Conservation (phyloP, 2,113 vertebrate species). For the Hydropotes inermis region DNA sequence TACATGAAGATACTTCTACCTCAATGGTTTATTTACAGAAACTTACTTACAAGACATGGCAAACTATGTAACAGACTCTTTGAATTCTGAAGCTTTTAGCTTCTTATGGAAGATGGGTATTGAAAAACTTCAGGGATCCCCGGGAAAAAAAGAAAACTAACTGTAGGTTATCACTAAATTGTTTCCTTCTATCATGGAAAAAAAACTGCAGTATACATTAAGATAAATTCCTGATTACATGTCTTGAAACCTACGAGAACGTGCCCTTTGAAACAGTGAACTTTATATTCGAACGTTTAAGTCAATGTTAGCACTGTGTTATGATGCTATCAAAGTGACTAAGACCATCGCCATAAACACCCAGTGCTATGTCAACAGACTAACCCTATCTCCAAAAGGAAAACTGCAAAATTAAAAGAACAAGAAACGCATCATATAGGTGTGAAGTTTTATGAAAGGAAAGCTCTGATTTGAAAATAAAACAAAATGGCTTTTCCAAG, state of each 20-base stretch:
- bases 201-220: background rate
- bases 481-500: constrained; percentile 44
- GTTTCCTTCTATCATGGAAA: background rate
- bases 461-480: background rate
- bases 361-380: constrained; percentile 30
- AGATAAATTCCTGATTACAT: background rate
- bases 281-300: constrained; percentile 48
- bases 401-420: background rate
- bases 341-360: constrained; percentile 19
- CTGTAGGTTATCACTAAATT: background rate
- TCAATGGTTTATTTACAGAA: background rate
- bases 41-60: background rate
- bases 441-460: constrained; percentile 45
- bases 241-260: background rate
- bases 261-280: constrained; percentile 50
- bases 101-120: background rate
- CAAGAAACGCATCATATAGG: background rate
- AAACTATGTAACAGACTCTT: background rate
- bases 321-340: constrained; percentile 12
- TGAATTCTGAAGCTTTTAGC: background rate
- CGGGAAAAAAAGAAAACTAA: background rate
- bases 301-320: background rate
- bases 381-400: constrained; percentile 10
- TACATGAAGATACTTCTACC: background rate
- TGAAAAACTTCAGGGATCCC: background rate